Evolutionary conservation across 2,113 vertebrate species (phyloP), one percentile per base, ranked within the genome.

Genomic region (Ochotona princeps): DNA sequence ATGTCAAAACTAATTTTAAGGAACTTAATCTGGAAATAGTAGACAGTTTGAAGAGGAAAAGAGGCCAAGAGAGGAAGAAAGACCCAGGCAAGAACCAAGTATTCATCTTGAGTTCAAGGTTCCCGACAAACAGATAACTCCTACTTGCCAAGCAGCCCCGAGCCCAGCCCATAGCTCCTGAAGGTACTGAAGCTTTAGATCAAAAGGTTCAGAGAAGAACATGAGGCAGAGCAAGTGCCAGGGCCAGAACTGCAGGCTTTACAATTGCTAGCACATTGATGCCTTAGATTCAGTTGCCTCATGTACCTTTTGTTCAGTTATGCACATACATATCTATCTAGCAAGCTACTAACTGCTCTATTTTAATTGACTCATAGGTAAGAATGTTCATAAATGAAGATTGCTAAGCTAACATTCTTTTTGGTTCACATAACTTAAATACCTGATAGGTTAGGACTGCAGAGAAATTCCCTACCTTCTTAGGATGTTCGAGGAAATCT

Each of bases 11-110:
- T 78, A 74, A 74, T 51, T 21, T 83, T 75, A 61, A 35, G 32
- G 65, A 89, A 89, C 72, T 32, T 65, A 86, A 84, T 4, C 14
- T 78, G 61, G 57, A 84, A 86, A 93, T 3, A 75, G 8, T 72
- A 57, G 54, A 32, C 69, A 57, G 79, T 57, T 63, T 66, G 28
- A 89, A 81, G 49, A 84, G 75, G 18, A 25, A 88, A 32, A 60
- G 10, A 79, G 35, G 54, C 47, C 47, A 82, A 38, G 32, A 57
- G 4, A 83, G 30, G 28, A 49, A 81, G 14, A 70, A 83, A 90
- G 13, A 13, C 21, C 18, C 12, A 73, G 60, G 7, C 30, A 69
- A 89, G 44, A 86, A 60, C 1, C 12, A 51, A 9, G 20, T 26
- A 86, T 79, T 66, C 21, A 79, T 47, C 5, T 65, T 87, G 66